Conservation (phyloP, 2,888 invertebrate genomes). For the Agonum fuliginosum region DNA sequence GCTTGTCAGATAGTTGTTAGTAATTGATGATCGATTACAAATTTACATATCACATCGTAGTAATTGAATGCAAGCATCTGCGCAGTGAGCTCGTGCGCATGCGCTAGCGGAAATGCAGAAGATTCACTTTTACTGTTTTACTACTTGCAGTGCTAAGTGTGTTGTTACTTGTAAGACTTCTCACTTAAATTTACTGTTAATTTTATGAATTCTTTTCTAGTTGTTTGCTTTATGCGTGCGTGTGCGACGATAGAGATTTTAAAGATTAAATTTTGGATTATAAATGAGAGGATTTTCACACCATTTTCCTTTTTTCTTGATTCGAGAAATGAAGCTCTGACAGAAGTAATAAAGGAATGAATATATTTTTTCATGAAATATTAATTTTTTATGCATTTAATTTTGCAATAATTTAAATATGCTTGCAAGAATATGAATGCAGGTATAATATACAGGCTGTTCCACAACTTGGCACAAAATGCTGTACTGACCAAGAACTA, state of each 20-base stretch:
- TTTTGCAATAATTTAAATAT: too few species aligned
- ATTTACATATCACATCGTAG: slow-evolving; percentile 53
- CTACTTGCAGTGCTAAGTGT: not conserved
- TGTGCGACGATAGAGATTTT: not conserved
- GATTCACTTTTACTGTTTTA: slow-evolving; percentile 28
- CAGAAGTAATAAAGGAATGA: not conserved
- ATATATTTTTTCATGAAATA: too few species aligned
- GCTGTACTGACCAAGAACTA: too few species aligned
- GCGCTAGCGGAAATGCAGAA: slow-evolving; percentile 8
- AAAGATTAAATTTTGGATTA: slow-evolving; percentile 2
- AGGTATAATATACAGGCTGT: too few species aligned
- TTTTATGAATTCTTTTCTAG: slow-evolving; percentile 16
- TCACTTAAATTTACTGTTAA: slow-evolving; percentile 42
- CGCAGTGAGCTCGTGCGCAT: not conserved
- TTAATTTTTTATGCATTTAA: not conserved
- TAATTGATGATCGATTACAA: slow-evolving; percentile 56
- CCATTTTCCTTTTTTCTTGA: slow-evolving; percentile 3
- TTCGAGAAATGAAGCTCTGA: not conserved
- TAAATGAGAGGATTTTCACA: slow-evolving; percentile 17
- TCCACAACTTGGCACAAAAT: too few species aligned
- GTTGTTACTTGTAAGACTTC: slow-evolving; percentile 30
- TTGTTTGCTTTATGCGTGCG: slow-evolving; percentile 13
- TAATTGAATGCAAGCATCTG: slow-evolving; percentile 19
- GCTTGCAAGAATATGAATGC: too few species aligned
- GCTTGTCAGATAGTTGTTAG: slow-evolving; percentile 35